Base-by-base conservation (phyloP, 2,113 vertebrate genomes). In the Takifugu flavidus region DNA sequence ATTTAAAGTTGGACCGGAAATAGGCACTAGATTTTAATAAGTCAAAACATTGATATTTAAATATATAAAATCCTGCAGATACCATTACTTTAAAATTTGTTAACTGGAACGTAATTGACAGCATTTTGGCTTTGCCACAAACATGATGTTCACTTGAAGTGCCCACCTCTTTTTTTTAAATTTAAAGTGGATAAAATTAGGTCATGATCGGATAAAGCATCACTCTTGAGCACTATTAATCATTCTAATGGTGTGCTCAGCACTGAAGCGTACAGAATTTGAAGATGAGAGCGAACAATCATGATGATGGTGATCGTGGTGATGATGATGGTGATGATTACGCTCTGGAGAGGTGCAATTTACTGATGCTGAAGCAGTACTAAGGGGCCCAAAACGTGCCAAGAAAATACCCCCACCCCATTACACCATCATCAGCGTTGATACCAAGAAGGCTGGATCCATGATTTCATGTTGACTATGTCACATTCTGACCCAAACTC, bases 101-200 rank as follows among this genome's bases (percentile, higher is more conserved):
- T 5, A 7, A 34, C 31, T 34, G 6, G 31, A 34, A 34, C 8
- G 31, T 34, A 5, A 34, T 34, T 34, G 31, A 5, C 31, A 6
- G 31, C 31, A 34, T 34, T 34, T 34, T 34, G 8, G 8, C 31
- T 29, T 29, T 29, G 28, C 28, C 28, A 29, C 3, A 3, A 29
- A 29, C 28, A 29, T 31, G 29, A 31, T 31, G 29, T 31, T 13
- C 10, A 44, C 14, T 74, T 12, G 28, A 52, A 49, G 53, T 51
- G 11, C 12, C 20, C 44, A 43, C 11, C 53, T 60, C 39, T 27
- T 65, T 29, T 34, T 62, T 26, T 75, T 57, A 55, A 20, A 49
- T 70, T 72, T 56, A 47, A 62, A 67, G 57, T 67, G 74, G 62
- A 75, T 67, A 52, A 60, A 65, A 70, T 67, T 51, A 65, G 63